These are phyloP conservation scores for Scaptomyza montana DNA, from an alignment of 1,140 invertebrate species.

Conservation along the genomic window DNA sequence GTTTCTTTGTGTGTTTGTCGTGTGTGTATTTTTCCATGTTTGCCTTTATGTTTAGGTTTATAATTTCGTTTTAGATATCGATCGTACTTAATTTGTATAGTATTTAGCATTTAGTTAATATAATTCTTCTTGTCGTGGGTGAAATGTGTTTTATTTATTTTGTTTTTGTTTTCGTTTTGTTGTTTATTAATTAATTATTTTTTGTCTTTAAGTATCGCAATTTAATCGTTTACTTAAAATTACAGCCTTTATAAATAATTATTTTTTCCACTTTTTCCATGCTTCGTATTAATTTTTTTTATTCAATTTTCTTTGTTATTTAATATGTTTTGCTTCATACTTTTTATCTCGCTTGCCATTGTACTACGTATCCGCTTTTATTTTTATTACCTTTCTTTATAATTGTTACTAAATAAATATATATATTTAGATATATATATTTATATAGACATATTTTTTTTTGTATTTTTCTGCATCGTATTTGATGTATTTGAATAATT, in stretches of 20 bases:
- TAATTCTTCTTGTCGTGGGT: slow-evolving; percentile 69
- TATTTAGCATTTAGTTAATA: slow-evolving; percentile 72
- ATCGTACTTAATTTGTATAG: slow-evolving; percentile 76
- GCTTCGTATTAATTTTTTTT: slow-evolving; percentile 11
- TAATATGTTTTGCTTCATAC: slow-evolving; percentile 74
- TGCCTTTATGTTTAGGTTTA: slow-evolving; percentile 55
- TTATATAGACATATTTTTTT: slow-evolving; percentile 46
- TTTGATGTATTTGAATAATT: slow-evolving; percentile 75
- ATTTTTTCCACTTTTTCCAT: slow-evolving; percentile 53
- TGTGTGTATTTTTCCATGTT: slow-evolving; percentile 54
- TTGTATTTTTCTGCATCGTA: slow-evolving; percentile 47
- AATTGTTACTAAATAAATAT: slow-evolving; percentile 76
- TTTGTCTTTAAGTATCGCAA: slow-evolving; percentile 48
- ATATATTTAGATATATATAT: slow-evolving; percentile 10
- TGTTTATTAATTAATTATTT: slow-evolving; percentile 35
- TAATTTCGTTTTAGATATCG: slow-evolving; percentile 80
- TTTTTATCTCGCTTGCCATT: slow-evolving; percentile 77
- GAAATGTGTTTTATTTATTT: slow-evolving; percentile 69
- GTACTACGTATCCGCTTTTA: slow-evolving; percentile 73
- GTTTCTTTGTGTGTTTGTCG: slow-evolving; percentile 46
- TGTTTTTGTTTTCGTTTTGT: slow-evolving; percentile 38
- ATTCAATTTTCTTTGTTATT: slow-evolving; percentile 15
- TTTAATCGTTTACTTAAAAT: slow-evolving; percentile 81
- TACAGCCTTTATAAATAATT: slow-evolving; percentile 84
- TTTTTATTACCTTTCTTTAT: slow-evolving; percentile 52